Evolutionary conservation across 92 coral and sea anemone genomes (phyloP), one percentile per base, ranked within the genome.

Genomic region (Phenganax subtilis): DNA sequence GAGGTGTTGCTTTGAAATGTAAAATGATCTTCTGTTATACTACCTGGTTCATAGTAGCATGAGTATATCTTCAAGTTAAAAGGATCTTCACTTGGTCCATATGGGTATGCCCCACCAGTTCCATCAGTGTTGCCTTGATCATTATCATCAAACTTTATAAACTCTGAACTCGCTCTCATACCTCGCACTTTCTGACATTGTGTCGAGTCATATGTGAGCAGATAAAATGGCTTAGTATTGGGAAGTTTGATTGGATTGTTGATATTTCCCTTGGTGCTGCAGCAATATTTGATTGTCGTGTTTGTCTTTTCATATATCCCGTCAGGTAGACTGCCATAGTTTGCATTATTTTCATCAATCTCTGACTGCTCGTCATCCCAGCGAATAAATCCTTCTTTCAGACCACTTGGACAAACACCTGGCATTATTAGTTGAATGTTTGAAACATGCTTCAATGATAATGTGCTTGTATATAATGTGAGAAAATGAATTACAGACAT

Each of bases 351-450:
- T 54, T 75, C 57, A 75, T 94, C 98, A 17, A 94, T 90, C 69
- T 85, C 91, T 6, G 97, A 91, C 63, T 94, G 97, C 67, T 94
- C 98, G 64, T 94, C 98, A 82, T 94, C 98, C 98, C 98, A 94
- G 17, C 97, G 94, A 37, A 94, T 86, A 82, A 87, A 94, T 8
- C 98, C 98, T 58, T 92, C 92, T 75, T 94, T 94, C 57, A 94
- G 86, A 10, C 89, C 96, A 65, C 90, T 88, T 2, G 98, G 98
- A 60, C 98, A 94, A 6, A 92, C 86, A 9, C 98, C 98, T 94
- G 53, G 47, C 47, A 37, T 37, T 37, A 37, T 0, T 37, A 5
- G 47, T 37, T 37, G 51, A 9, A 57, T 80, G 5, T 37, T 37
- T 37, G 2, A 37, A 37, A 37, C 47, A 37, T 37, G 2, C 47